A percentile compares a stretch with the other conserved stretches of the same genome.
Conservation (phyloP, 2,797 vertebrate genomes). For the Heteromormyrus szaboi region DNA sequence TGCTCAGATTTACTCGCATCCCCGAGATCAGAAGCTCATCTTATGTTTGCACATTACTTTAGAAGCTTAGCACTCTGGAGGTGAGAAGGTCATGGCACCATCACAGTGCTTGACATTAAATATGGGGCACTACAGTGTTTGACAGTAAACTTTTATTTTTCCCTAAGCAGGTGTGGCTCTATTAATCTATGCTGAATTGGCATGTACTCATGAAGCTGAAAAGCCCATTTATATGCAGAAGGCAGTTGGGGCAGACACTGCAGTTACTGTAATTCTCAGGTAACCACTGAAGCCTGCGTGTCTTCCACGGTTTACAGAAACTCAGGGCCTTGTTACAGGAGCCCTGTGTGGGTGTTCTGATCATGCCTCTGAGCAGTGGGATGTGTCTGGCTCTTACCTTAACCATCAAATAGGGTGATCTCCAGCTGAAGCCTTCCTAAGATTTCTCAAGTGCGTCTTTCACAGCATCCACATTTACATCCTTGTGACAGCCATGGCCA, state of each 20-base stretch:
- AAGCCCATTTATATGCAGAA: not conserved
- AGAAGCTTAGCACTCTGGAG: not conserved
- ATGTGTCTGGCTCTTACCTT: not conserved
- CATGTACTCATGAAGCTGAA: not conserved
- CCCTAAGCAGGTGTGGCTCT: not conserved
- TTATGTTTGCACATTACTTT: not conserved
- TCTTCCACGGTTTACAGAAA: not conserved
- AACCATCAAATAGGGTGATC: not conserved
- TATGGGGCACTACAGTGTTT: not conserved
- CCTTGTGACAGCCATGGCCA: not conserved
- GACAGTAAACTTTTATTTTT: not conserved
- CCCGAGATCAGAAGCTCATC: not conserved
- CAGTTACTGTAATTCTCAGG: not conserved
- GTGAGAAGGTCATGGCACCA: not conserved
- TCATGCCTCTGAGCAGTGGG: not conserved
- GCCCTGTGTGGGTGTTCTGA: not conserved
- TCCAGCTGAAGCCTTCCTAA: not conserved
- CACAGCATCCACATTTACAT: not conserved
- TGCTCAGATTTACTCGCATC: not conserved
- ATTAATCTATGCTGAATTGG: not conserved
- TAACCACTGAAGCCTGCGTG: not conserved
- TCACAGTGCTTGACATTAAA: not conserved
- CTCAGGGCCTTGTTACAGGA: not conserved
- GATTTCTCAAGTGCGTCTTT: not conserved
- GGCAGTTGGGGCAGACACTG: not conserved